These are phyloP conservation scores for Chlorodrepanis virens DNA, from an alignment of 2,113 vertebrate species.

Conservation along the genomic window DNA sequence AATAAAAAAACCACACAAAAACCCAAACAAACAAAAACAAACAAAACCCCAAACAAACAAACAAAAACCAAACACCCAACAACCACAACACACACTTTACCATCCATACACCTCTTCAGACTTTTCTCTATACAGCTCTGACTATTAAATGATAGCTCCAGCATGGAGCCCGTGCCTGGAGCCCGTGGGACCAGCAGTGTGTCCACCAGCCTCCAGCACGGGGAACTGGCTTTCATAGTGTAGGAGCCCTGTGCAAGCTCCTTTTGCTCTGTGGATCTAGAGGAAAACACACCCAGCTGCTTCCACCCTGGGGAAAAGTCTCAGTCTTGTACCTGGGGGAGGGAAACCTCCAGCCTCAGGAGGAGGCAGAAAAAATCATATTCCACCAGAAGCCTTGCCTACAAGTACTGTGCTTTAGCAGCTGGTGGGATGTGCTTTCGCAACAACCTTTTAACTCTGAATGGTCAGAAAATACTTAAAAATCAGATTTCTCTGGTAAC, in stretches of 20 bases:
- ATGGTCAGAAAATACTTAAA: background rate
- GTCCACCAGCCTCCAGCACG: rapidly evolving
- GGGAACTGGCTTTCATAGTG: background rate
- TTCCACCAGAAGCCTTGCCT: background rate
- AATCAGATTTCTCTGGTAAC: background rate
- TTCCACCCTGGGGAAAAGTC: background rate
- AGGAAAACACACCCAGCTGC: background rate
- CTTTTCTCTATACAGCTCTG: background rate
- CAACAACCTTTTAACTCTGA: background rate
- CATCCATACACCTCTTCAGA: background rate
- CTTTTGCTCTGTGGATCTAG: background rate
- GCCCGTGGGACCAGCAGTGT: background rate
- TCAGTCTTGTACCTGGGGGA: background rate
- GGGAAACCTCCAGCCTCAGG: background rate
- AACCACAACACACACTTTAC: background rate
- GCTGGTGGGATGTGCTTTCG: background rate
- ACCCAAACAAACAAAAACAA: background rate
- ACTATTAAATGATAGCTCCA: background rate
- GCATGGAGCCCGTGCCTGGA: background rate
- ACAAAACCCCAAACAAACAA: background rate
- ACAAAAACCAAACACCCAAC: too few relatives aligned
- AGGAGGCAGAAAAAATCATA: background rate
- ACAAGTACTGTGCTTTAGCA: background rate
- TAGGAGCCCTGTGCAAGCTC: background rate
- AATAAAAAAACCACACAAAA: background rate